Percentiles rank a stretch among this genome's conserved stretches.
These are phyloP conservation scores for Gnathochromis pfefferi DNA, from an alignment of 2,113 vertebrate genomes.

Conservation along the genomic window DNA sequence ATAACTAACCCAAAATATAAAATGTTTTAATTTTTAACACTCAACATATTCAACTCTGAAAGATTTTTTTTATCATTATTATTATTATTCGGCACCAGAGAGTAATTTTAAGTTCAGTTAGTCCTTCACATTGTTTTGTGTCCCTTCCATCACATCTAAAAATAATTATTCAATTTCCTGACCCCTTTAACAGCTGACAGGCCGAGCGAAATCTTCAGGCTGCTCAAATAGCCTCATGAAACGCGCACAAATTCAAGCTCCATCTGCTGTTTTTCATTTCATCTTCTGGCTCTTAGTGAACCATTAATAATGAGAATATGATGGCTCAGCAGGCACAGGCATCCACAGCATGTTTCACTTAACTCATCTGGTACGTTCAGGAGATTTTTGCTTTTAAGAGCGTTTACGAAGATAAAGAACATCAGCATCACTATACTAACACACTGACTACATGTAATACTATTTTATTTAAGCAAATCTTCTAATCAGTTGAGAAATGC, in stretches of 20 bases:
- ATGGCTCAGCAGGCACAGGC: neutral
- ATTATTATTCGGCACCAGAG: neutral
- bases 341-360: constrained; percentile 1
- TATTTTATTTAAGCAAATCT: neutral
- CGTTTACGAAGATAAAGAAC: neutral
- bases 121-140: neutral
- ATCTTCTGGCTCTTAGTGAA: constrained; percentile 34
- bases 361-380: neutral
- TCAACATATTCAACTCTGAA: neutral
- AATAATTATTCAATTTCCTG: neutral
- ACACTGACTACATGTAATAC: neutral
- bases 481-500: neutral
- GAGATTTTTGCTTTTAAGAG: neutral
- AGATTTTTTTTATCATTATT: neutral
- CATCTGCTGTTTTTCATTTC: constrained; percentile 47
- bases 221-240: neutral
- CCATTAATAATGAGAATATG: constrained; percentile 40
- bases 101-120: neutral
- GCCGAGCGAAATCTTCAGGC: neutral
- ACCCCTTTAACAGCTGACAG: neutral
- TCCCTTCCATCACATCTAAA: neutral
- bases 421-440: neutral
- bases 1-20: neutral
- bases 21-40: neutral
- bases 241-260: constrained; percentile 24